Percentiles rank a stretch among this genome's conserved stretches.
Evolutionary conservation across 2,797 vertebrate species (phyloP).

Genomic region (Sebastes umbrosus): DNA sequence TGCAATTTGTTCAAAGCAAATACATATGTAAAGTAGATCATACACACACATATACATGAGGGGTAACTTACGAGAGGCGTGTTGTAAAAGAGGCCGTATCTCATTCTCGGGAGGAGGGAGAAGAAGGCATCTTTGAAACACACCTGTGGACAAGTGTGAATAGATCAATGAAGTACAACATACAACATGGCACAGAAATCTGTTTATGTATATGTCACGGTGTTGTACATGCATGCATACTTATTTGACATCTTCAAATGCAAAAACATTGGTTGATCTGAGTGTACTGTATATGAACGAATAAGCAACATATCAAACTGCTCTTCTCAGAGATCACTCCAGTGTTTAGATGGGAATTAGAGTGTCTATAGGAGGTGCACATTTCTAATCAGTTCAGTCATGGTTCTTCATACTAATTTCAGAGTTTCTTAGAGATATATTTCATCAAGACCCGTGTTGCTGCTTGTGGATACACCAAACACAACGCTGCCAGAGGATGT

Average conservation of each 20-base stretch:
- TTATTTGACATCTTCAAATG: neutral
- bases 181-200: neutral
- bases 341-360: neutral
- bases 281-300: neutral
- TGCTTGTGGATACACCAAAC: no score
- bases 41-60: neutral
- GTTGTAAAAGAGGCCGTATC: conserved; percentile 97
- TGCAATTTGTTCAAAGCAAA: conserved; percentile 2
- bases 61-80: conserved; percentile 90
- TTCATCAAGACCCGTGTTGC: neutral
- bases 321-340: neutral
- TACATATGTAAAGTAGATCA: neutral
- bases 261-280: neutral
- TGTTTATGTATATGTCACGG: neutral
- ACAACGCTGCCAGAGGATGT: no score
- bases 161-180: neutral
- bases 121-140: conserved; percentile 95
- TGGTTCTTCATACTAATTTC: neutral
- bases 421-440: neutral
- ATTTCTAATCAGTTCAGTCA: neutral
- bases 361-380: neutral
- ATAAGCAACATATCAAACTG: neutral
- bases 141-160: conserved; percentile 79
- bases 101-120: conserved; percentile 94
- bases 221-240: neutral